These are phyloP conservation scores for Drusus annulatus DNA, from an alignment of 1,140 invertebrate genomes.

Conservation along the genomic window DNA sequence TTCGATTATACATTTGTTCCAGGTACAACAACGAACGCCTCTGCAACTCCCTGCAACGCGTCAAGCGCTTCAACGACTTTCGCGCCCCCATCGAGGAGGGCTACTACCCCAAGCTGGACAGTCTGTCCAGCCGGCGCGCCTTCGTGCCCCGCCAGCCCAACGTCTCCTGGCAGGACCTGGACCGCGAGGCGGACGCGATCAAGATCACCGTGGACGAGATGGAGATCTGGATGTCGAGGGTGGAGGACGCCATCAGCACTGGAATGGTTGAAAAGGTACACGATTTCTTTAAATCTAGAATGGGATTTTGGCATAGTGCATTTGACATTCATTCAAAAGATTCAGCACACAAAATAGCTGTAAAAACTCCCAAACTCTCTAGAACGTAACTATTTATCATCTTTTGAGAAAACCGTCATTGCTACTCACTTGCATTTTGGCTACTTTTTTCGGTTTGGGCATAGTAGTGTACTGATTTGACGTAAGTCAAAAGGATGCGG, in stretches of 20 bases:
- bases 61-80: constrained; percentile 72
- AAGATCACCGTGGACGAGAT: constrained; percentile 75
- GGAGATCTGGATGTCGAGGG: constrained; percentile 78
- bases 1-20: too few relatives aligned
- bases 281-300: too few relatives aligned
- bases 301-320: too few relatives aligned
- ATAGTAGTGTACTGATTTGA: too few relatives aligned
- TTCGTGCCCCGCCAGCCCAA: constrained; percentile 76
- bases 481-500: too few relatives aligned
- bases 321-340: too few relatives aligned
- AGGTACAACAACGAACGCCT: constrained; percentile 66
- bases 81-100: constrained; percentile 71
- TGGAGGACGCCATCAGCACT: constrained; percentile 80
- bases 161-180: constrained; percentile 72
- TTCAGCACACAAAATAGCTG: too few relatives aligned
- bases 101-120: constrained; percentile 75
- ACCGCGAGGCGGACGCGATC: constrained; percentile 73
- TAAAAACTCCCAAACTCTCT: too few relatives aligned
- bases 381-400: too few relatives aligned
- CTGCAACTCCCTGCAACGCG: constrained; percentile 70
- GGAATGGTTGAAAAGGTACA: constrained; percentile 66
- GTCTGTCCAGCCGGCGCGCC: constrained; percentile 70
- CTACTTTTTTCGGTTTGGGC: too few relatives aligned
- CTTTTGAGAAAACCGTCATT: too few relatives aligned
- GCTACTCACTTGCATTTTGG: too few relatives aligned